A percentile compares a stretch with the other conserved stretches of the same genome.
phyloP scores from a whole-genome alignment of 92 coral and sea anemone genomes.

The Diadumene lineata region DNA sequence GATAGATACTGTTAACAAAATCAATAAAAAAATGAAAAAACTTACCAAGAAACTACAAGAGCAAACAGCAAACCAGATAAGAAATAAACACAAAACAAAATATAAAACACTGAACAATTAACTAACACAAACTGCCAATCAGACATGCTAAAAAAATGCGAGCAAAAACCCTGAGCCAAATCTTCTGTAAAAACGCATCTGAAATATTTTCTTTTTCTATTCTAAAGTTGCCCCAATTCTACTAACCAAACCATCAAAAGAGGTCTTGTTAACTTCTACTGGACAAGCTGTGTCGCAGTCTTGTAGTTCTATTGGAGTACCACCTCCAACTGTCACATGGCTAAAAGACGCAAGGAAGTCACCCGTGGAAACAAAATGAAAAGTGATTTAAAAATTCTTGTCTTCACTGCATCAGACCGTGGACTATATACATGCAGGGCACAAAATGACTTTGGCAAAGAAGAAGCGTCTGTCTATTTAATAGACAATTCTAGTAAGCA shows the following conservation, averaged over 20 bases:
- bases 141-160: neutral
- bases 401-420: conserved; percentile 15
- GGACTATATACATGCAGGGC: conserved; percentile 26
- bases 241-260: conserved; percentile 18
- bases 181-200: neutral
- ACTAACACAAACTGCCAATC: neutral
- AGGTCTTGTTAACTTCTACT: neutral
- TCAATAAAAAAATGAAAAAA: no score
- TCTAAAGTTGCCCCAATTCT: conserved; percentile 11
- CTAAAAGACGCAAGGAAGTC: neutral
- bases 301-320: conserved; percentile 23
- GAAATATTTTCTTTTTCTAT: neutral
- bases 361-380: conserved; percentile 9
- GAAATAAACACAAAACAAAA: no score
- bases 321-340: conserved; percentile 20
- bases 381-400: neutral
- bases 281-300: conserved; percentile 8
- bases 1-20: no score
- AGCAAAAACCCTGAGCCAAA: neutral
- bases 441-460: conserved; percentile 21
- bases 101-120: no score
- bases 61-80: no score
- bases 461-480: conserved; percentile 10
- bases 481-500: conserved; percentile 8
- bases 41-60: no score